These are phyloP conservation scores for Chaetoderma sp. DNA, from an alignment of 2,888 invertebrate species.

Conservation along the genomic window DNA sequence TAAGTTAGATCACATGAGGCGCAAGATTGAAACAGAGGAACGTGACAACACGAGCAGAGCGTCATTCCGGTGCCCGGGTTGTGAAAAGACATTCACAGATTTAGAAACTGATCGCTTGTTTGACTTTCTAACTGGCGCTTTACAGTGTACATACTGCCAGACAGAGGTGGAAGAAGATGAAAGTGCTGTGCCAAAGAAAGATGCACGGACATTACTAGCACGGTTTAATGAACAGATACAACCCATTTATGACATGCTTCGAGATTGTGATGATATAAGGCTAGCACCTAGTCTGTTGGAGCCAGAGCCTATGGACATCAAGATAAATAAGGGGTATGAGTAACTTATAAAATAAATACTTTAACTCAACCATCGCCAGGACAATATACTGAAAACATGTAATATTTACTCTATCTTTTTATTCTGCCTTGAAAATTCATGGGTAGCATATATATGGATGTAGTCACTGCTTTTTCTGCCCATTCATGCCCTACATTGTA, in stretches of 20 bases:
- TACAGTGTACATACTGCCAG: constrained; percentile 84
- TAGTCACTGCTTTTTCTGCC: too few species aligned
- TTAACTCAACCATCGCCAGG: too few species aligned
- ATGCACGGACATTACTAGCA: constrained; percentile 88
- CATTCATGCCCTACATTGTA: too few species aligned
- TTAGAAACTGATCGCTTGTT: constrained; percentile 78
- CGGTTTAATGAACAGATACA: constrained; percentile 91
- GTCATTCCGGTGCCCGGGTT: constrained; percentile 92
- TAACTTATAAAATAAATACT: too few species aligned
- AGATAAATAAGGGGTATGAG: constrained; percentile 24
- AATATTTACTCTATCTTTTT: too few species aligned
- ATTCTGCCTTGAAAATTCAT: too few species aligned
- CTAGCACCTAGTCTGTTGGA: constrained; percentile 92
- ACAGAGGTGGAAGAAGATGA: constrained; percentile 94
- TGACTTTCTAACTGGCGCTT: constrained; percentile 53
- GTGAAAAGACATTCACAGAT: constrained; percentile 94
- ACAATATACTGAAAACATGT: too few species aligned
- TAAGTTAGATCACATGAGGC: constrained; percentile 94
- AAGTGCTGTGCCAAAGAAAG: constrained; percentile 91
- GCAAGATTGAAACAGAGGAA: constrained; percentile 95
- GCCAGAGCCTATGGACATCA: constrained; percentile 77
- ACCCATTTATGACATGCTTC: constrained; percentile 87
- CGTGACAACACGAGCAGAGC: constrained; percentile 94
- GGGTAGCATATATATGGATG: too few species aligned
- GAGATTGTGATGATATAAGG: constrained; percentile 89